Conservation (phyloP, 2,797 vertebrate species). For the Microctenopoma lineatum region DNA sequence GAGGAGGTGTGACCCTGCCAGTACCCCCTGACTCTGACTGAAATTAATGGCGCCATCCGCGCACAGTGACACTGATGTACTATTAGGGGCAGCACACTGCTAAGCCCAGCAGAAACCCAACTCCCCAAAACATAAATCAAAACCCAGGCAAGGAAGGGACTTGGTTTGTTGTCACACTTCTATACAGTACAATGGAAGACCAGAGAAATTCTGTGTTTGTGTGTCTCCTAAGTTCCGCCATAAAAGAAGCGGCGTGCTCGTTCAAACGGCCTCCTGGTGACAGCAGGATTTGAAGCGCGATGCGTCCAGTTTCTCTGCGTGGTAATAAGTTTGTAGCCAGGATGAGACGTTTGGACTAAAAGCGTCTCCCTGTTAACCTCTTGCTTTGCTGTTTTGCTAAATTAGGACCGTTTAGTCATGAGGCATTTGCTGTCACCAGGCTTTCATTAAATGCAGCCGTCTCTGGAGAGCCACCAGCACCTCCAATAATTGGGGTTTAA, state of each 20-base stretch:
- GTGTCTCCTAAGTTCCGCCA: background rate
- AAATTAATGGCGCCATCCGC: slow-evolving; percentile 62
- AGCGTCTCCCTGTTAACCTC: slow-evolving; percentile 7
- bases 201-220: background rate
- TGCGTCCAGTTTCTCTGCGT: slow-evolving; percentile 21
- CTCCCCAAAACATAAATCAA: slow-evolving; percentile 68
- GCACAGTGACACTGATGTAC: slow-evolving; percentile 69
- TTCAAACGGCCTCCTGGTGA: slow-evolving; percentile 74
- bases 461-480: slow-evolving; percentile 13
- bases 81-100: slow-evolving; percentile 61
- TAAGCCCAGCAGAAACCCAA: slow-evolving; percentile 56
- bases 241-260: slow-evolving; percentile 22
- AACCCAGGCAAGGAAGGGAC: slow-evolving; percentile 9
- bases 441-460: slow-evolving; percentile 41
- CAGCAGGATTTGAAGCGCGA: slow-evolving; percentile 69
- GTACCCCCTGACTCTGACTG: slow-evolving; percentile 8
- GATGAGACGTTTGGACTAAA: background rate
- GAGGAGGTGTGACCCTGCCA: slow-evolving; percentile 11
- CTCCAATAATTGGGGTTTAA: slow-evolving; percentile 30
- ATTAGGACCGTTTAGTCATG: slow-evolving; percentile 32
- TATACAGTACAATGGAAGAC: slow-evolving; percentile 5
- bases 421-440: slow-evolving; percentile 25
- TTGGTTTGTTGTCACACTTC: slow-evolving; percentile 4
- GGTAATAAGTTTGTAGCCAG: background rate
- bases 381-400: slow-evolving; percentile 30